Conservation (phyloP, 2,797 vertebrate species). For the Pipistrellus kuhlii region DNA sequence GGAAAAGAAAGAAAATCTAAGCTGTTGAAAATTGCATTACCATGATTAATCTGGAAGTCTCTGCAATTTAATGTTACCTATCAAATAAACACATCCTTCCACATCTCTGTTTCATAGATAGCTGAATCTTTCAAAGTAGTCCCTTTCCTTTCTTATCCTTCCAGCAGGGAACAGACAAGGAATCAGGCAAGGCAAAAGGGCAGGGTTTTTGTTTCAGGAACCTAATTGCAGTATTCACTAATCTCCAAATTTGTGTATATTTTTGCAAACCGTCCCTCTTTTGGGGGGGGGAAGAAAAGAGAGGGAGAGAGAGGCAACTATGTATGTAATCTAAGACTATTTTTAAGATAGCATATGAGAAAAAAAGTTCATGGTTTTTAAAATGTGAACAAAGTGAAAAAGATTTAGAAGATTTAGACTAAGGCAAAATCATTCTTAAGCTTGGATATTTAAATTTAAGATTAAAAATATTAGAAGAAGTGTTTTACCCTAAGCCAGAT, state of each 20-base stretch:
- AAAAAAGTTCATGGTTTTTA: constrained; percentile 55
- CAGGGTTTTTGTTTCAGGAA: constrained; percentile 4
- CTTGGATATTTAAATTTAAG: constrained; percentile 53
- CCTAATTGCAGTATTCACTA: neutral
- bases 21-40: constrained; percentile 51
- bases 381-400: constrained; percentile 47
- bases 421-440: constrained; percentile 14
- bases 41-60: constrained; percentile 65
- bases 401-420: constrained; percentile 32
- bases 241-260: constrained; percentile 22
- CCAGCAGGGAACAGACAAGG: neutral
- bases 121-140: constrained; percentile 61
- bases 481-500: constrained; percentile 49
- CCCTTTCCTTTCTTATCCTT: constrained; percentile 23
- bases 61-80: constrained; percentile 56
- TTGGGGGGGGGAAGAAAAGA: neutral
- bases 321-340: neutral
- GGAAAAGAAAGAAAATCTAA: constrained; percentile 49
- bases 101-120: constrained; percentile 17
- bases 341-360: neutral
- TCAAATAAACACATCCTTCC: constrained; percentile 59
- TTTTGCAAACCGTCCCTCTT: constrained; percentile 9
- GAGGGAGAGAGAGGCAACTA: neutral
- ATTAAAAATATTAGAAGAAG: constrained; percentile 51
- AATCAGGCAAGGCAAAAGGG: neutral